Percentiles rank a stretch among this genome's conserved stretches.
phyloP scores from a whole-genome alignment of 2,888 invertebrate genomes.

The Trachelus iudaicus region DNA sequence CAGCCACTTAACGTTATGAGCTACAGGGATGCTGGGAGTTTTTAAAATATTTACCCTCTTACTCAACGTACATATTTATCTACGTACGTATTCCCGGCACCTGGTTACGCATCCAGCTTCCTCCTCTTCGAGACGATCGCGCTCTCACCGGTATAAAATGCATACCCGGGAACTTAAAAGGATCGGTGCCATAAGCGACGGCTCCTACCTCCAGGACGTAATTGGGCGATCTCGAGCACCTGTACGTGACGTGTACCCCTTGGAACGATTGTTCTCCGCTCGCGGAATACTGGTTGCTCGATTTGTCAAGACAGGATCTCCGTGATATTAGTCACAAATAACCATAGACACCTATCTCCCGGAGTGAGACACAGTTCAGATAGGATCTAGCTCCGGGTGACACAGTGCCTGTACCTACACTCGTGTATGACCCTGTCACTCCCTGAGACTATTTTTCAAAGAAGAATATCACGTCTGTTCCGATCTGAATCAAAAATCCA shows the following conservation, averaged over 20 bases:
- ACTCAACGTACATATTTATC: neutral
- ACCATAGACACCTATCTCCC: neutral
- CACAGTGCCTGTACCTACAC: neutral
- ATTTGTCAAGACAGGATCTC: constrained; percentile 57
- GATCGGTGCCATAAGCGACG: neutral
- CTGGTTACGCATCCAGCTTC: neutral
- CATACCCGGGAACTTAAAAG: neutral
- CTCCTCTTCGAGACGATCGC: neutral
- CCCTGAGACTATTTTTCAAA: neutral
- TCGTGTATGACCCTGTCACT: neutral
- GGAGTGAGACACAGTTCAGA: neutral
- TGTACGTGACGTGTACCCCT: constrained; percentile 31
- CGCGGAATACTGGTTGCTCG: constrained; percentile 24
- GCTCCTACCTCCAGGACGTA: constrained; percentile 26
- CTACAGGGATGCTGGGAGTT: neutral
- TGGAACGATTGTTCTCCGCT: neutral
- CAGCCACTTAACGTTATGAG: neutral
- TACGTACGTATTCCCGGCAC: neutral
- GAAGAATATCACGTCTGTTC: neutral
- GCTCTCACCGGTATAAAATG: neutral
- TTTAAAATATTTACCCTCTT: neutral
- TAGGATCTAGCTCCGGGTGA: neutral
- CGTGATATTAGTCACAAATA: constrained; percentile 49
- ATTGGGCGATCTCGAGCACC: constrained; percentile 56
- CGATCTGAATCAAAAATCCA: neutral